Base-by-base conservation (phyloP, 2,888 invertebrate genomes). In the Morpho achilles region DNA sequence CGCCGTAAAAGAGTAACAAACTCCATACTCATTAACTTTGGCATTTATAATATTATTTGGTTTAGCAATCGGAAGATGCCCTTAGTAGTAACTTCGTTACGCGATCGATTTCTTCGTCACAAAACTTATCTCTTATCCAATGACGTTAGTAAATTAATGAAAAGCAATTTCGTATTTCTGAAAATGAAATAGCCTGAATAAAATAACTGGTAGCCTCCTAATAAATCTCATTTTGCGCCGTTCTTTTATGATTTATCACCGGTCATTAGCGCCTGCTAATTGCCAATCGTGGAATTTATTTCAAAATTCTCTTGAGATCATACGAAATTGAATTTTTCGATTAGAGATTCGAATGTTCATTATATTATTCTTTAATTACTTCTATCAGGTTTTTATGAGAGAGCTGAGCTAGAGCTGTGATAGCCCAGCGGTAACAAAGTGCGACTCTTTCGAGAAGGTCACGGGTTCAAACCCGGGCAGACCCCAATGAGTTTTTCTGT, bases 221-320 rank as follows among this genome's bases (percentile, higher is more conserved):
- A 80, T 79, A 76, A 80, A 76, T 76, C 73, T 74, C 69, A 73
- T 69, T 70, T 67, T 68, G 74, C 67, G 58, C 64, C 66, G 69
- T 68, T 62, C 69, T 73, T 69, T 67, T 66, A 63, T 69, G 79
- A 79, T 79, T 82, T 76, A 74, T 72, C 60, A 67, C 61, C 65
- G 70, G 70, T 75, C 80, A 77, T 85, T 84, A 83, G 74, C 69
- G 71, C 67, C 63, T 68, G 65, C 73, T 84, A 84, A 84, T 83
- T 79, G 79, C 78, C 68, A 72, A 69, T 72, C 70, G 68, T 66
- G 74, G 72, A 72, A 76, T 77, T 76, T 70, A 67, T 69, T 52
- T n/a, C 23, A 10, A 48, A 48, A 48, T 48, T 46, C 53, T 41
- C 53, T 53, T n/a, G 42, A 32, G 32, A 32, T 43, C 22, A 47